Base-by-base conservation (phyloP, 2,113 vertebrate genomes). In the Copsychus sechellarum region DNA sequence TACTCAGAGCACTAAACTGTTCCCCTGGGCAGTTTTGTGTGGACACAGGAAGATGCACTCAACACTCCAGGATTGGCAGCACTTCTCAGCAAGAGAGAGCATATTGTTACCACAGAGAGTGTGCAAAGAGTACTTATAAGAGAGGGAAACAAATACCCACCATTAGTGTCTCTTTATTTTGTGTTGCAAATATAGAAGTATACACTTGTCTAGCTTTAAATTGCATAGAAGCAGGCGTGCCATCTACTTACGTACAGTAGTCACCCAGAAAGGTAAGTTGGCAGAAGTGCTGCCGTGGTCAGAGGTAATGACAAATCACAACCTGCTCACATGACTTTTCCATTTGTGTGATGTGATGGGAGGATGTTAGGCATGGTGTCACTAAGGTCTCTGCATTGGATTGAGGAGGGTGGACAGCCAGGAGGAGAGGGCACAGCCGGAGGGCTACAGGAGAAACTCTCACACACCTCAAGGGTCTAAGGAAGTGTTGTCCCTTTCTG, bases 221-320 rank as follows among this genome's bases (percentile, higher is more conserved):
- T 97, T 98, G 98, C 97, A 98, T 98, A 98, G 97, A 97, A 94
- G 95, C 92, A 95, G 95, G 48, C 6, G 0, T 51, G 70, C 53
- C 51, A 79, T 89, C 86, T 86, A 51, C 61, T 48, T 79, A 56
- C 5, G 47, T 62, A 73, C 91, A 69, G 43, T 24, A 61, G 61
- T 88, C 61, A 87, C 61, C 45, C 85, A 53, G 58, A 80, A 91
- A 61, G 62, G 72, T 45, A 67, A 65, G 29, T 20, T 84, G 80
- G 51, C 66, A 90, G 79, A 85, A 67, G 6, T 67, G 66, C 50
- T 82, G 82, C 85, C 3, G 1, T 62, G 61, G 47, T 85, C 51
- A 31, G 74, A 90, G 57, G 66, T 89, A 72, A 94, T 14, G 36
- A 29, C 78, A 95, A 74, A 73, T 58, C 11, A 28, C 60, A 97